Evolutionary conservation across 2,797 vertebrate species (phyloP), one percentile per base, ranked within the genome.

Genomic region (Falco concolor): DNA sequence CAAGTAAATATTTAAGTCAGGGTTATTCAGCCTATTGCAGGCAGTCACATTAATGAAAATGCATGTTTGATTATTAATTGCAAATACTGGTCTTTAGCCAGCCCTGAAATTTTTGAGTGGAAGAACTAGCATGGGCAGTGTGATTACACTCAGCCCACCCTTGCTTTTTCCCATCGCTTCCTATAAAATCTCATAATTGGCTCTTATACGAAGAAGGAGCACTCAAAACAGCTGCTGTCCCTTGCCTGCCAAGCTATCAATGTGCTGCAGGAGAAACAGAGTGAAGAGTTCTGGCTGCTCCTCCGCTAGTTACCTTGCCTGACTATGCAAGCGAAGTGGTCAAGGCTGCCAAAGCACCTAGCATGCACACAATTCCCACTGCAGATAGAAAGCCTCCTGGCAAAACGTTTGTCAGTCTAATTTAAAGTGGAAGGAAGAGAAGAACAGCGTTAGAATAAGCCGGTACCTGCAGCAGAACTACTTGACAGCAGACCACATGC

Each of bases 1-100:
- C 61, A 77, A 92, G 74, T 92, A 94, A 96, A 93, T 86, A 95
- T 93, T 84, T 86, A 87, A 87, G 84, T 61, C 59, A 50, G 83
- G 70, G 47, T 79, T 91, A 79, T 94, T 92, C 49, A 87, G 72
- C 56, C 75, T 45, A 47, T 36, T 63, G 65, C 76, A 87, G 64
- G 40, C 88, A 70, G 49, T 25, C 45, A 49, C 9, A 1, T 61
- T 88, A 67, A 82, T 22, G 28, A 90, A 70, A 95, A 76, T 13
- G 23, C 5, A 5, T 32, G 21, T 76, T 86, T 84, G 42, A 75
- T 76, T 91, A 78, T 90, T 88, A 95, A 91, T 82, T 90, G 60
- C 53, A 94, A 91, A 93, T 38, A 56, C 6, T 78, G 88, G 76
- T 84, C 81, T 90, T 74, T 23, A 59, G 89, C 89, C 76, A 89